These are phyloP conservation scores for Pegoplata infirma DNA, from an alignment of 2,888 invertebrate species.

Conservation along the genomic window DNA sequence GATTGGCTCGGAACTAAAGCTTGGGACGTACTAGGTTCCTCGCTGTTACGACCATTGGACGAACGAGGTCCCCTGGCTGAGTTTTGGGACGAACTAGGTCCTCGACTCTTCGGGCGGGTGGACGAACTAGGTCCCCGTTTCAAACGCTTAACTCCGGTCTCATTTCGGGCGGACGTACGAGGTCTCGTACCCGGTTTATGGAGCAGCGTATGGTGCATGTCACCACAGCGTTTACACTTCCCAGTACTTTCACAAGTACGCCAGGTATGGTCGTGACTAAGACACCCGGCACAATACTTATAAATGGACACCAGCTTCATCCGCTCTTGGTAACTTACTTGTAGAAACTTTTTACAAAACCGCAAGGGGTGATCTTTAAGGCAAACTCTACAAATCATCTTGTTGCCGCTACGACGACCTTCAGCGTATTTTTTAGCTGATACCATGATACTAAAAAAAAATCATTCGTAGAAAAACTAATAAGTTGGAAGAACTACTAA, in stretches of 20 bases:
- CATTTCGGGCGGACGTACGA: neutral
- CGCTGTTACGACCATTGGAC: neutral
- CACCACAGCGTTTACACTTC: neutral
- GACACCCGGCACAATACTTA: neutral
- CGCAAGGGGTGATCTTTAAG: neutral
- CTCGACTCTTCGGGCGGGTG: too few relatives aligned
- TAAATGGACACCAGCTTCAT: neutral
- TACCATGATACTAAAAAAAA: conserved; percentile 11
- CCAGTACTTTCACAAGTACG: conserved; percentile 11
- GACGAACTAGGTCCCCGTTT: too few relatives aligned
- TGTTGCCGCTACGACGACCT: neutral
- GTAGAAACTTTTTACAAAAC: neutral
- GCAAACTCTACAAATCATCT: conserved; percentile 14
- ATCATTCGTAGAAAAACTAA: neutral
- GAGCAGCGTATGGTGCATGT: conserved; percentile 1
- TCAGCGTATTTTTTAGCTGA: neutral
- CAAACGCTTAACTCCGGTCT: too few relatives aligned
- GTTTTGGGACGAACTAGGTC: neutral
- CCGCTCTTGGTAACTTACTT: neutral
- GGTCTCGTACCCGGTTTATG: neutral
- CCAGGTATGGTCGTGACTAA: conserved; percentile 14
- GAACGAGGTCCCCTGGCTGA: neutral
- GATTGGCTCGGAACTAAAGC: conserved; percentile 2
- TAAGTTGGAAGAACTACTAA: conserved; percentile 12
- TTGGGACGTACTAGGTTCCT: conserved; percentile 7